Conservation (phyloP, 2,113 vertebrate species). For the Tylochromis polylepis region DNA sequence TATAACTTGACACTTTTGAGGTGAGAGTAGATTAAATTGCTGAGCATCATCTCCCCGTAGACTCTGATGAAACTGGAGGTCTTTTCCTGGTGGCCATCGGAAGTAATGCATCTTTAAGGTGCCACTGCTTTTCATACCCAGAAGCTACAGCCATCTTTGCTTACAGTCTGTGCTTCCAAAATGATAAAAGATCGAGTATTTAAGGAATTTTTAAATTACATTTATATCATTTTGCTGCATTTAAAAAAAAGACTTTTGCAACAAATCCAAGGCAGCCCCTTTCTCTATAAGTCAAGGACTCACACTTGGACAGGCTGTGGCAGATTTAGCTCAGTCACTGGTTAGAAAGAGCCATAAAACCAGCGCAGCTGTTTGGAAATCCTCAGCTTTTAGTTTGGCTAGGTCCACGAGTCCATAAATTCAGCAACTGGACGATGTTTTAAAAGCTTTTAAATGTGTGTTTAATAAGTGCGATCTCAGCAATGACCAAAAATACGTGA, state of each 20-base stretch:
- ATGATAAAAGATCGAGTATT: accelerated
- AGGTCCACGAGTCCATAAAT: not conserved
- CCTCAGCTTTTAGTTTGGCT: not conserved
- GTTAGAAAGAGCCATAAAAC: not conserved
- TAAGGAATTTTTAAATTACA: not conserved
- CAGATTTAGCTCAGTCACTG: not conserved
- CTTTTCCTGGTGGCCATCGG: not conserved
- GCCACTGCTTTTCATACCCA: not conserved
- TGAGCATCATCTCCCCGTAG: not conserved
- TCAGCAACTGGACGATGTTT: not conserved
- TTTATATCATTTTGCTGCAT: not conserved
- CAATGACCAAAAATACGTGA: not conserved
- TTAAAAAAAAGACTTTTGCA: not conserved
- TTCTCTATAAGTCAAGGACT: not conserved
- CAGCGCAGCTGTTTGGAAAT: not conserved
- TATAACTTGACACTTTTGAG: not conserved
- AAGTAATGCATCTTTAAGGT: not conserved
- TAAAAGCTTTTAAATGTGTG: not conserved
- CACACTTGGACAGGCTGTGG: not conserved
- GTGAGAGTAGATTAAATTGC: not conserved
- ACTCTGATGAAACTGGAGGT: not conserved
- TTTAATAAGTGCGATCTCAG: accelerated
- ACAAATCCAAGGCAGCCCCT: not conserved
- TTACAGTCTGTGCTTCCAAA: not conserved
- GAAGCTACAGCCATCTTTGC: not conserved